Evolutionary conservation across 2,113 vertebrate species (phyloP).

Genomic region (Mellivora capensis): DNA sequence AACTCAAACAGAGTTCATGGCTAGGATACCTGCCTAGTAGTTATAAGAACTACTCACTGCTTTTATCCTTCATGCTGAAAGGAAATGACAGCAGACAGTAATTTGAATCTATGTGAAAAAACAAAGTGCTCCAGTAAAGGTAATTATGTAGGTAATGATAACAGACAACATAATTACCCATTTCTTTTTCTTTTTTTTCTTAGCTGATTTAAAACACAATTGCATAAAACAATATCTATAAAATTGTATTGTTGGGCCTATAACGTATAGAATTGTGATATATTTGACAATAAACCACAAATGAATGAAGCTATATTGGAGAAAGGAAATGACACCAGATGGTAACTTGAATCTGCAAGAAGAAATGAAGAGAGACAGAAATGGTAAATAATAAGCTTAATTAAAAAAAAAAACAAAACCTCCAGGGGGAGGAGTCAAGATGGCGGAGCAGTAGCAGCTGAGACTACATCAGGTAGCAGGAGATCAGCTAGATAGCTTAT

Average conservation of each 20-base stretch:
- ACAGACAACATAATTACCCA: constrained; percentile 23
- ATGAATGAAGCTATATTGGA: constrained; percentile 1
- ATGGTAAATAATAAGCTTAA: constrained; percentile 49
- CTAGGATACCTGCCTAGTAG: background rate
- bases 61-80: background rate
- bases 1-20: background rate
- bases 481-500: too few species aligned
- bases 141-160: constrained; percentile 40
- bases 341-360: constrained; percentile 13
- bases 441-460: too few species aligned
- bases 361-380: constrained; percentile 27
- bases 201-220: constrained; percentile 31
- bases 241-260: background rate
- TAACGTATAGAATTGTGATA: constrained; percentile 26
- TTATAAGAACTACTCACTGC: background rate
- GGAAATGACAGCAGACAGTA: background rate
- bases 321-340: constrained; percentile 42
- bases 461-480: too few species aligned
- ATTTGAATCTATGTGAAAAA: constrained; percentile 8
- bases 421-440: too few species aligned
- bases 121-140: background rate
- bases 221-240: constrained; percentile 28
- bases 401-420: background rate
- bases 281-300: constrained; percentile 46
- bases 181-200: constrained; percentile 20